Evolutionary conservation across 2,888 invertebrate species (phyloP).

Genomic region (Priocnemis perturbator): DNA sequence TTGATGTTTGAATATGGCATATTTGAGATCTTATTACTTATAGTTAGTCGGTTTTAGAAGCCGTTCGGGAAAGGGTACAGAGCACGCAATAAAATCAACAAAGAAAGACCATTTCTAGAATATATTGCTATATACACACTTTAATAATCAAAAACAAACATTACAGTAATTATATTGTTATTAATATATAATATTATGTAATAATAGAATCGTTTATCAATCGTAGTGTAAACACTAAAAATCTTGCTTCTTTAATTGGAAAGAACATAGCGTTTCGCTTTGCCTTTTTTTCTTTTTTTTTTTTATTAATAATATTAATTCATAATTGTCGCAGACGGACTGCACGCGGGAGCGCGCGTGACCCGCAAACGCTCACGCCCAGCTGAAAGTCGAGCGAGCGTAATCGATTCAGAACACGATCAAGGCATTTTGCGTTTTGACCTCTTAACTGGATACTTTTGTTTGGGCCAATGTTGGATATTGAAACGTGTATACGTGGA

Average conservation of each 20-base stretch:
- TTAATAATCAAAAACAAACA: conserved; percentile 75
- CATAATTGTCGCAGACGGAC: conserved; percentile 59
- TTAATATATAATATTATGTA: conserved; percentile 70
- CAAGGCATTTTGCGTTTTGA: no score
- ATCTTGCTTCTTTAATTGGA: conserved; percentile 65
- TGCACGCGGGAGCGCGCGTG: conserved; percentile 29
- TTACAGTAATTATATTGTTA: conserved; percentile 73
- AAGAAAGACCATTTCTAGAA: conserved; percentile 54
- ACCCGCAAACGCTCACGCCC: conserved; percentile 32
- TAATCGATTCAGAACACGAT: no score
- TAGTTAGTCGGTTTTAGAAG: no score
- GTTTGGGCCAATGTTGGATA: not conserved
- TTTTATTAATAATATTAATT: conserved; percentile 66
- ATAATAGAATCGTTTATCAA: conserved; percentile 73
- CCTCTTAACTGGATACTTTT: not conserved
- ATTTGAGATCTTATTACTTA: no score
- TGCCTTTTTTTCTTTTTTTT: conserved; percentile 44
- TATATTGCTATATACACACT: conserved; percentile 75
- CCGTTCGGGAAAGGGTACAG: no score
- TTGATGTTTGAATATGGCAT: no score
- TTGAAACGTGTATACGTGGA: not conserved
- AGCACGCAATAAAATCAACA: conserved; percentile 19
- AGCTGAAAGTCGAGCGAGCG: conserved; percentile 1
- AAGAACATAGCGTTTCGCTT: conserved; percentile 66
- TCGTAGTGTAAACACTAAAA: conserved; percentile 74